Evolutionary conservation across 92 coral and sea anemone species (phyloP), one percentile per base, ranked within the genome.

Genomic region (Bergia puertoricense): DNA sequence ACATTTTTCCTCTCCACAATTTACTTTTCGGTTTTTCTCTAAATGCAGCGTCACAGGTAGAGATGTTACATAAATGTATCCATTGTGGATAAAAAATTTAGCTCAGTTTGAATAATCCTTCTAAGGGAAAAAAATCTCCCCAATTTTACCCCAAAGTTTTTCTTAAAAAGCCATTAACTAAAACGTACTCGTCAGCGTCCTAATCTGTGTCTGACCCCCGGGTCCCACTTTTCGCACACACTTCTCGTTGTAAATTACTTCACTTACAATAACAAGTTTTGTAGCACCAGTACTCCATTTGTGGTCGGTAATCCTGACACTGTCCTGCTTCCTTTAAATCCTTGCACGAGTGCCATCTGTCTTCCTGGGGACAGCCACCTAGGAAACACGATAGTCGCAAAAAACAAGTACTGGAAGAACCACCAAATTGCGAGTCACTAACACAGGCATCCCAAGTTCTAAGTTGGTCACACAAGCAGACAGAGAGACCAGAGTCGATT

Each of bases 281-380:
- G 30, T 82, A 82, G 75, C 86, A 82, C 86, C 86, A 82, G 86
- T 66, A 67, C 38, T 66, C 40, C 86, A 82, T 43, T 22, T 62
- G 76, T 23, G 20, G 8, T 42, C 86, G 14, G n/a, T 10, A 62
- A 23, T 2, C 30, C 11, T 44, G 0, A 50, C 22, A 39, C 51
- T 65, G 54, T 44, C 86, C 40, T 42, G 39, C 51, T n/a, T 71
- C 51, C 51, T 82, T 69, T 44, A 65, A 4, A 13, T 41, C 11
- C 13, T 82, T 48, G 51, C 86, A 82, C n/a, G 41, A n/a, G 76
- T 82, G 40, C 76, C 20, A 54, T 45, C 59, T 30, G 86, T 82
- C 86, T 15, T 69, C 41, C 1, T 82, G 86, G 5, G 22, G 20
- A 42, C 86, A 82, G 18, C 57, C 59, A 7, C 86, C 86, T 82